Conservation (phyloP, 1,140 invertebrate species). For the Neodiprion fabricii region DNA sequence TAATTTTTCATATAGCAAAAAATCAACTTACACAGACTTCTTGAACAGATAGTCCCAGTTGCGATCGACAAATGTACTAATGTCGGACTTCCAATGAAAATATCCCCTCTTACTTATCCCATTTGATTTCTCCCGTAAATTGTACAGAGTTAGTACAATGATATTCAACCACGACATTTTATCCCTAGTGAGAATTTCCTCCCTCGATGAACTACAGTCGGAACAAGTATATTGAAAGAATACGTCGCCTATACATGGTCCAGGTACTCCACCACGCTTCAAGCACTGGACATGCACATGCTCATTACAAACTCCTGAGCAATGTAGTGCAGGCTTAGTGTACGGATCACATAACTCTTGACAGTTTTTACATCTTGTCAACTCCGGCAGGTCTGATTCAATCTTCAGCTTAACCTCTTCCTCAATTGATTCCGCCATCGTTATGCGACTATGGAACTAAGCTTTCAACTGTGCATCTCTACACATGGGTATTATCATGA, state of each 20-base stretch:
- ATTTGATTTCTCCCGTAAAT: constrained; percentile 68
- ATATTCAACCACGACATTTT: constrained; percentile 75
- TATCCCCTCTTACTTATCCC: constrained; percentile 74
- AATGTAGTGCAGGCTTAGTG: constrained; percentile 42
- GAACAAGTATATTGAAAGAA: constrained; percentile 77
- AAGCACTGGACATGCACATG: constrained; percentile 71
- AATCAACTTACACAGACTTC: constrained; percentile 62
- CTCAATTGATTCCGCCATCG: neutral
- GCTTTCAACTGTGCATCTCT: too few relatives aligned
- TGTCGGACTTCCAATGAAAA: constrained; percentile 79
- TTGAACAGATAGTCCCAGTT: constrained; percentile 72
- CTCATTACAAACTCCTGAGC: constrained; percentile 56
- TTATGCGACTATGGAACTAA: neutral
- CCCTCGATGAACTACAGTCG: constrained; percentile 64
- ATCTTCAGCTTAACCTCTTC: neutral
- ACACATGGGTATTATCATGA: too few relatives aligned
- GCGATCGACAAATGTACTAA: constrained; percentile 73
- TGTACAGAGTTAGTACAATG: constrained; percentile 69
- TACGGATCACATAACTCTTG: constrained; percentile 40
- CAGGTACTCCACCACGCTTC: constrained; percentile 67
- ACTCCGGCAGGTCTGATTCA: neutral
- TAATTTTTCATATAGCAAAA: neutral
- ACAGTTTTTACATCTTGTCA: constrained; percentile 45
- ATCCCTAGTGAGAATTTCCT: constrained; percentile 66
- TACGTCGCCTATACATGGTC: constrained; percentile 74